These are phyloP conservation scores for Drosophila sordidula DNA, from an alignment of 2,888 invertebrate species.

Conservation along the genomic window DNA sequence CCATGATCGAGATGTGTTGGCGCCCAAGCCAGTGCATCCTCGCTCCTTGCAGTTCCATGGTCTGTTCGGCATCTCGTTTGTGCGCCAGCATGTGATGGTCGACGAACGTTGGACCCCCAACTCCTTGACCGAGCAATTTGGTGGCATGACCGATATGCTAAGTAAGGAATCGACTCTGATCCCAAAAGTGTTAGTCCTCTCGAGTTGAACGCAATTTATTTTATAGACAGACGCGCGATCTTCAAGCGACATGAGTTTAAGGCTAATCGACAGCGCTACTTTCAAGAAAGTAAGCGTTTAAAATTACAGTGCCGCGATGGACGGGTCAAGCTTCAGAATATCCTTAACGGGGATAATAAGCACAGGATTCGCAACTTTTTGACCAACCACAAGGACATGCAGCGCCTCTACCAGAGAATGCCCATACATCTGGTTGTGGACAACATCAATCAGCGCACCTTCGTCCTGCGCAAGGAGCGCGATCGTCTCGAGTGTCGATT, in stretches of 20 bases:
- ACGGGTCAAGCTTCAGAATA: slow-evolving; percentile 76
- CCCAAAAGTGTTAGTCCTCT: background rate
- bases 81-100: slow-evolving; percentile 82
- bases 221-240: slow-evolving; percentile 71
- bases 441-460: slow-evolving; percentile 84
- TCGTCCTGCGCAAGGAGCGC: slow-evolving; percentile 83
- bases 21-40: slow-evolving; percentile 81
- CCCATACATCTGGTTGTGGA: slow-evolving; percentile 82
- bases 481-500: slow-evolving; percentile 81
- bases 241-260: slow-evolving; percentile 75
- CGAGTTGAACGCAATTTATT: background rate
- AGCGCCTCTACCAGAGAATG: slow-evolving; percentile 83
- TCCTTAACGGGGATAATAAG: slow-evolving; percentile 72
- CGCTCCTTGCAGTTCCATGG: slow-evolving; percentile 80
- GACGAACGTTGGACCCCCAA: slow-evolving; percentile 82
- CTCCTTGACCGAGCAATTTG: slow-evolving; percentile 80
- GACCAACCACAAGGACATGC: slow-evolving; percentile 82
- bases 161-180: slow-evolving; percentile 57
- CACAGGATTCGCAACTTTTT: slow-evolving; percentile 80
- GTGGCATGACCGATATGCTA: slow-evolving; percentile 80
- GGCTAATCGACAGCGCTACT: slow-evolving; percentile 68
- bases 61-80: slow-evolving; percentile 81
- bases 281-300: slow-evolving; percentile 64
- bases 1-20: slow-evolving; percentile 56
- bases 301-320: slow-evolving; percentile 82